These are phyloP conservation scores for Pachyseris speciosa DNA, from an alignment of 64 coral and sea anemone genomes.

Conservation along the genomic window DNA sequence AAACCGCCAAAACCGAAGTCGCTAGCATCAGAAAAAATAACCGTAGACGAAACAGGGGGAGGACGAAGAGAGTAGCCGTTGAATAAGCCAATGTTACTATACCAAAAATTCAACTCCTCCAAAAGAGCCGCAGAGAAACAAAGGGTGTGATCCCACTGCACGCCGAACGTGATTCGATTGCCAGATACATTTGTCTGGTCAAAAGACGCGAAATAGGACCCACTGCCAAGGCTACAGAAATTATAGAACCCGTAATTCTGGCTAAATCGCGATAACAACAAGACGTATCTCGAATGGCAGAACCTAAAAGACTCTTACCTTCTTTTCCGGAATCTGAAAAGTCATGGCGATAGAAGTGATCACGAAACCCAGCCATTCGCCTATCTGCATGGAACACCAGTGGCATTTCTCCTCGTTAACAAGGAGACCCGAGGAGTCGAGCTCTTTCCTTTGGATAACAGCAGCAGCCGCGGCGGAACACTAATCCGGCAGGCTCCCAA, in stretches of 20 bases:
- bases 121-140: neutral
- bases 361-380: slow-evolving; percentile 13
- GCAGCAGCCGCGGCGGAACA: slow-evolving; percentile 30
- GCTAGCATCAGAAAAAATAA: too few species aligned
- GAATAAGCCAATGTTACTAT: slow-evolving; percentile 32
- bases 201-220: slow-evolving; percentile 45
- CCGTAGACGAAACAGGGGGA: too few species aligned
- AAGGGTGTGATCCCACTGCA: slow-evolving; percentile 19
- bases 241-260: slow-evolving; percentile 49
- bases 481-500: slow-evolving; percentile 50
- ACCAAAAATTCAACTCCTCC: slow-evolving; percentile 57
- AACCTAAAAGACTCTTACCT: slow-evolving; percentile 56
- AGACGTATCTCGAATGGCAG: slow-evolving; percentile 1
- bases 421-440: neutral
- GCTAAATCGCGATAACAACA: slow-evolving; percentile 4
- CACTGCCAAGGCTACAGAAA: slow-evolving; percentile 38
- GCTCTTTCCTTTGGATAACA: slow-evolving; percentile 31
- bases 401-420: slow-evolving; percentile 34
- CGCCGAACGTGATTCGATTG: slow-evolving; percentile 34
- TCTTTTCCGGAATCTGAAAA: slow-evolving; percentile 57
- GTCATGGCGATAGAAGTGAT: slow-evolving; percentile 57
- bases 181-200: slow-evolving; percentile 57
- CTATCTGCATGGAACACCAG: too few species aligned
- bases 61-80: too few species aligned
- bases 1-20: too few species aligned